These are phyloP conservation scores for Archips crataeganus DNA, from an alignment of 2,888 invertebrate genomes.

Conservation along the genomic window DNA sequence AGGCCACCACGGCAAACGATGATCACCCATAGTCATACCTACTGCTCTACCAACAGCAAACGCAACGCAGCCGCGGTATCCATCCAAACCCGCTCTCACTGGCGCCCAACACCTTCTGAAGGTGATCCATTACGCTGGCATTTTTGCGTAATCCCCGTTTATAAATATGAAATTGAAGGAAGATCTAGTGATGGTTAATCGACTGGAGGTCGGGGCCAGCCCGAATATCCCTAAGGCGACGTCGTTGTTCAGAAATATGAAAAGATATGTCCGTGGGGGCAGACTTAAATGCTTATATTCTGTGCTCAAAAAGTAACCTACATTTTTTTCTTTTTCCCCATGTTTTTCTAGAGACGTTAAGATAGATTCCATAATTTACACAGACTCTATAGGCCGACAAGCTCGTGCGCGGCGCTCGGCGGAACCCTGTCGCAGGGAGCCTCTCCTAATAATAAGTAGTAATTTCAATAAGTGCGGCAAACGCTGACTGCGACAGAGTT, in stretches of 20 bases:
- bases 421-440: too few relatives aligned
- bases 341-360: neutral
- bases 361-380: too few relatives aligned
- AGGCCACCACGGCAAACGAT: too few relatives aligned
- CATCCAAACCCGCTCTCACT: slow-evolving; percentile 21
- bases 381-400: too few relatives aligned
- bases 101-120: slow-evolving; percentile 63
- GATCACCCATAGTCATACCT: neutral
- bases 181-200: slow-evolving; percentile 84
- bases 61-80: neutral
- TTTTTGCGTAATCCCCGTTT: slow-evolving; percentile 86
- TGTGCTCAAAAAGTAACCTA: neutral
- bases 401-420: too few relatives aligned
- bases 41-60: neutral
- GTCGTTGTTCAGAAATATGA: slow-evolving; percentile 53
- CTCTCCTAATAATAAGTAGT: too few relatives aligned
- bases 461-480: too few relatives aligned
- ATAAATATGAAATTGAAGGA: slow-evolving; percentile 86
- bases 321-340: neutral
- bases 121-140: slow-evolving; percentile 85
- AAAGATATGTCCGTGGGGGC: slow-evolving; percentile 23
- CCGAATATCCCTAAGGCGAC: slow-evolving; percentile 39
- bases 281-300: neutral
- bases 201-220: slow-evolving; percentile 83
- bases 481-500: too few relatives aligned